phyloP scores from a whole-genome alignment of 1,140 invertebrate genomes.

The Muscidifurax raptorellus region DNA sequence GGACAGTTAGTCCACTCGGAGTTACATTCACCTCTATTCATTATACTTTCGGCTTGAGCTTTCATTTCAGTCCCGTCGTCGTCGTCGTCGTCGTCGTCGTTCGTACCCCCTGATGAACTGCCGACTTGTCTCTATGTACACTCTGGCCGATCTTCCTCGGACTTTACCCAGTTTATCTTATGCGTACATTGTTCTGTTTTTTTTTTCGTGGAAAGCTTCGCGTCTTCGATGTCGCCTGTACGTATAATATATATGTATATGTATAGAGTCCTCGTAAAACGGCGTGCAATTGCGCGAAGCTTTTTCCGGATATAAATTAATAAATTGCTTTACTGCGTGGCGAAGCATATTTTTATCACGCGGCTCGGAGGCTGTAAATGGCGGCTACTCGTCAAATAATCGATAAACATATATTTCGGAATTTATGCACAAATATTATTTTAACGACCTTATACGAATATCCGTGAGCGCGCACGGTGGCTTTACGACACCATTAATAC shows the following conservation, averaged over 20 bases:
- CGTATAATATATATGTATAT: no score
- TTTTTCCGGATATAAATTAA: not conserved
- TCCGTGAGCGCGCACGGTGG: not conserved
- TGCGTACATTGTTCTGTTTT: no score
- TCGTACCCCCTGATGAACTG: conserved; percentile 8
- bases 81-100: not conserved
- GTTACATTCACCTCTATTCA: conserved; percentile 39
- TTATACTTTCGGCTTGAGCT: conserved; percentile 37
- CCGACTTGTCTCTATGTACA: no score
- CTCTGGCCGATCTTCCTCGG: no score
- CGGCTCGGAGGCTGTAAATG: not conserved
- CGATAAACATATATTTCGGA: not conserved
- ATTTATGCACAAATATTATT: not conserved
- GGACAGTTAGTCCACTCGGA: conserved; percentile 33
- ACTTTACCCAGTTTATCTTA: no score
- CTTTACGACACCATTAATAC: not conserved
- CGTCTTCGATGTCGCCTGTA: no score
- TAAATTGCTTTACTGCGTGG: not conserved
- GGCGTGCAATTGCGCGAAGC: not conserved
- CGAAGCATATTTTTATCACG: not conserved
- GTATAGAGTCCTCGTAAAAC: not conserved
- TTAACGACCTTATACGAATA: not conserved
- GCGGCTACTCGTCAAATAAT: not conserved
- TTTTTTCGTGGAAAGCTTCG: no score
- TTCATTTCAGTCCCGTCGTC: conserved; percentile 24